A percentile compares a stretch with the other conserved stretches of the same genome.
These are phyloP conservation scores for Ophiodon elongatus DNA, from an alignment of 2,113 vertebrate species.

Conservation along the genomic window DNA sequence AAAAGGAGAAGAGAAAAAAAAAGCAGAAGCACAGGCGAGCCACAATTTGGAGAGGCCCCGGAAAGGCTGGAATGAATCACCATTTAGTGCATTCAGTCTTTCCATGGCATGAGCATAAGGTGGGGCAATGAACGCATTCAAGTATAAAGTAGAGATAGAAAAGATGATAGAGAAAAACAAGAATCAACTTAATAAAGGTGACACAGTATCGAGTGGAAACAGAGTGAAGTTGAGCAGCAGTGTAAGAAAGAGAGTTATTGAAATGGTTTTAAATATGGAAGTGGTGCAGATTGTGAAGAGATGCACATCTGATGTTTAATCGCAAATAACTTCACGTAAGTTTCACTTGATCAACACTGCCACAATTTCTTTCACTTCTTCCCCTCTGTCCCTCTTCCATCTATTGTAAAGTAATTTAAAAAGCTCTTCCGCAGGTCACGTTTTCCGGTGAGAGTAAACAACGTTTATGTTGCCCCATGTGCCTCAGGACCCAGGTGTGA, in stretches of 20 bases:
- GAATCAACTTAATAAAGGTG: slow-evolving; percentile 8
- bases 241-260: neutral
- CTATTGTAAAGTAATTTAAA: slow-evolving; percentile 37
- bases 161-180: slow-evolving; percentile 9
- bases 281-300: slow-evolving; percentile 57
- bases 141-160: slow-evolving; percentile 29
- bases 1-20: slow-evolving; percentile 68
- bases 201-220: slow-evolving; percentile 4
- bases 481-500: slow-evolving; percentile 71
- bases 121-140: slow-evolving; percentile 24
- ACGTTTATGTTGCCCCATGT: slow-evolving; percentile 40
- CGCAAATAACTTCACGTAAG: slow-evolving; percentile 52
- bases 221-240: neutral
- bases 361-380: slow-evolving; percentile 64
- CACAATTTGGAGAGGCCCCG: slow-evolving; percentile 64
- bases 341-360: slow-evolving; percentile 62
- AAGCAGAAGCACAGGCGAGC: slow-evolving; percentile 72
- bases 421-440: slow-evolving; percentile 30
- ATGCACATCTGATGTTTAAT: slow-evolving; percentile 53
- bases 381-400: slow-evolving; percentile 34
- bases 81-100: slow-evolving; percentile 67
- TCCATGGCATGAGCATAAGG: slow-evolving; percentile 66
- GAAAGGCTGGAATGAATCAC: slow-evolving; percentile 78
- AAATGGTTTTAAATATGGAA: slow-evolving; percentile 56
- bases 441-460: slow-evolving; percentile 65